Evolutionary conservation across 2,797 vertebrate species (phyloP).

Genomic region (Acanthornis magna): DNA sequence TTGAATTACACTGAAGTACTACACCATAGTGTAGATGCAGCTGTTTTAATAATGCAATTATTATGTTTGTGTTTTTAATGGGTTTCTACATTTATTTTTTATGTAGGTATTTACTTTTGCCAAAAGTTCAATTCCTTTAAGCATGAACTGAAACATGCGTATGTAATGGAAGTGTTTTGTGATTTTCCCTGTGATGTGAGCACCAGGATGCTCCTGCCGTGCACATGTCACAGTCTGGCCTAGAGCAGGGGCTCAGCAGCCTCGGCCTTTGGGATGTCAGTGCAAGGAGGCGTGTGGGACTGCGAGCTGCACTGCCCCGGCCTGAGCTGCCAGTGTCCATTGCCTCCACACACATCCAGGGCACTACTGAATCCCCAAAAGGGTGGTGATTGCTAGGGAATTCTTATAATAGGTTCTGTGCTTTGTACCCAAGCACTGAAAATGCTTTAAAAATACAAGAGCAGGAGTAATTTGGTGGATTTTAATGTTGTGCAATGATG

Average conservation of each 20-base stretch:
- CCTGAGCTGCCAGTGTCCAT: not conserved
- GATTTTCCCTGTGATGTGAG: not conserved
- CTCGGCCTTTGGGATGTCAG: not conserved
- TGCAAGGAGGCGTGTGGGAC: not conserved
- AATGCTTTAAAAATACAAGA: slow-evolving; percentile 47
- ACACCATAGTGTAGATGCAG: slow-evolving; percentile 62
- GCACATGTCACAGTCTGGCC: not conserved
- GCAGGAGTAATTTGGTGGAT: slow-evolving; percentile 22
- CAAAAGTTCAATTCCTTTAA: slow-evolving; percentile 29
- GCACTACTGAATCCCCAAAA: not conserved
- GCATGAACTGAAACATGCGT: not conserved
- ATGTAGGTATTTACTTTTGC: slow-evolving; percentile 49
- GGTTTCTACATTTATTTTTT: slow-evolving; percentile 51
- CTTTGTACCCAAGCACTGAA: not conserved
- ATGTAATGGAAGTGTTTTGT: not conserved
- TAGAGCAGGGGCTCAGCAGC: not conserved
- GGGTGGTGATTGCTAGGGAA: not conserved
- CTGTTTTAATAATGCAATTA: slow-evolving; percentile 16
- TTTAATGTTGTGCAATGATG: slow-evolving; percentile 49
- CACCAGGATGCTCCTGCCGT: not conserved
- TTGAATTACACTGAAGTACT: slow-evolving; percentile 53
- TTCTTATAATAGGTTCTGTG: not conserved
- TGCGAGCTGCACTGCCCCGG: not conserved
- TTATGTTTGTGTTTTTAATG: slow-evolving; percentile 28
- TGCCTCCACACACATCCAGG: accelerated